Evolutionary conservation across 2,797 vertebrate species (phyloP), one percentile per base, ranked within the genome.

Genomic region (Protosalanx chinensis): DNA sequence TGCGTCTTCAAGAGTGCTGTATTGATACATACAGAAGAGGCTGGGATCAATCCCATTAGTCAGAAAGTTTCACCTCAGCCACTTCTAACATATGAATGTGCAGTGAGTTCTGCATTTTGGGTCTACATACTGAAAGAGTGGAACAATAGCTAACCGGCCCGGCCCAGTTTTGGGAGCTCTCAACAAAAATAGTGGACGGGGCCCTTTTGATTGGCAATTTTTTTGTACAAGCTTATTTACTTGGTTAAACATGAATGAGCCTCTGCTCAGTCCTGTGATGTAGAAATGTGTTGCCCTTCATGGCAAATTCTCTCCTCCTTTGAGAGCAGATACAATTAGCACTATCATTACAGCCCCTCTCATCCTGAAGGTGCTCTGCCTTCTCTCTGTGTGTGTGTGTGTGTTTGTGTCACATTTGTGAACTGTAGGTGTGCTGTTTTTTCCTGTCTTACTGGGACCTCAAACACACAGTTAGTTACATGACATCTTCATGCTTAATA

Each of bases 321-420:
- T 91, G 88, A 91, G 87, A 78, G 80, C 84, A 87, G 79, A 82
- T 83, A 77, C 77, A 79, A 89, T 90, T 88, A 88, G 72, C 79
- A 49, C 68, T 79, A 80, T 85, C 79, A 87, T 88, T 87, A 88
- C 67, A 69, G 69, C 37, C 67, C 76, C 79, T 81, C 79, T 78
- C 72, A 82, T 37, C 79, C 77, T 72, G 80, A 80, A 81, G 41
- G 32, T 60, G 3, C 30, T 37, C 37, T 57, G 63, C 32, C 49
- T 58, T 51, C 6, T 41, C 32, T 51, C 7, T 7, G 32, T 64
- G 23, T 33, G 60, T 61, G 37, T 68, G 60, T 76, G 70, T 79
- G 58, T 56, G 15, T 16, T 20, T 67, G 18, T 70, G 35, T 59
- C 58, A 7, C 33, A 18, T 68, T 13, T 51, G 27, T 35, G 67